Evolutionary conservation across 2,797 vertebrate genomes (phyloP).

Genomic region (Heliangelus exortis): DNA sequence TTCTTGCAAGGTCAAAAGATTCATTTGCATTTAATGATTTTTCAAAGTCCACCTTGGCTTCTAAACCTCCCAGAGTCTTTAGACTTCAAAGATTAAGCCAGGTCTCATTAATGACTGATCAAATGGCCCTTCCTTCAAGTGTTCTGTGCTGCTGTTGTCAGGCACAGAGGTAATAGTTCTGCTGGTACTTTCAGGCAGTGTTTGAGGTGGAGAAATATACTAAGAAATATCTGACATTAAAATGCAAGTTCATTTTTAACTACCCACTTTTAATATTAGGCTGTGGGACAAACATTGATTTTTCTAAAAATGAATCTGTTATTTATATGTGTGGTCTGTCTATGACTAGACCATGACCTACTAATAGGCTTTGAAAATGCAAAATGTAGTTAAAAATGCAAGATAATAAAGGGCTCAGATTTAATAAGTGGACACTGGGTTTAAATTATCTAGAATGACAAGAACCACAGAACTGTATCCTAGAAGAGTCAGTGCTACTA

Average conservation of each 20-base stretch:
- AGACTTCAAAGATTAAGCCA: background rate
- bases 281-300: background rate
- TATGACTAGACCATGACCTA: background rate
- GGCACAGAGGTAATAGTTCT: background rate
- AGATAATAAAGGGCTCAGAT: background rate
- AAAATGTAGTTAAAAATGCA: constrained; percentile 15
- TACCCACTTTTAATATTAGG: background rate
- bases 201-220: background rate
- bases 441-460: background rate
- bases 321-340: background rate
- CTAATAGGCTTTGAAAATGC: background rate
- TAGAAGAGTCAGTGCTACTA: background rate
- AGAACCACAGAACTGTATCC: background rate
- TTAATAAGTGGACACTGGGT: background rate
- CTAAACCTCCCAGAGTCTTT: background rate
- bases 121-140: background rate
- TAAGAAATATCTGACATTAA: background rate
- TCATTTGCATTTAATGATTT: background rate
- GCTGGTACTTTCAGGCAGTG: background rate
- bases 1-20: background rate
- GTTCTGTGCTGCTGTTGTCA: background rate
- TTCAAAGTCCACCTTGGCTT: background rate
- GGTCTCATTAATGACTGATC: constrained; percentile 9
- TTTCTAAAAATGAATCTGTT: background rate
- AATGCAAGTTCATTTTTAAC: background rate